Conservation (phyloP, 2,888 invertebrate genomes). For the Drosophila barbarae region DNA sequence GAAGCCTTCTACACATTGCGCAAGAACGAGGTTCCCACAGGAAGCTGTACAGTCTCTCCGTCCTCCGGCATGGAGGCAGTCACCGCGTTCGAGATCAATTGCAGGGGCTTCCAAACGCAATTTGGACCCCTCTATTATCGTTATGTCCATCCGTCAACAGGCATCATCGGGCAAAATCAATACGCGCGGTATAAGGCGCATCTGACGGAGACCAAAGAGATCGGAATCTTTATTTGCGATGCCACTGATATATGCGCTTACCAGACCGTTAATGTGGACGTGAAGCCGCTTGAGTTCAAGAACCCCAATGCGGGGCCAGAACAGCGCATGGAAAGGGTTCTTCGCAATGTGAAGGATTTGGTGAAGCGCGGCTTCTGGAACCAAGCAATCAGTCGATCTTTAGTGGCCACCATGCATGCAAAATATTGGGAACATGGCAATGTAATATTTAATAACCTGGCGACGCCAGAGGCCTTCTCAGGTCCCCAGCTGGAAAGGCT, state of each 20-base stretch:
- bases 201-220: constrained; percentile 5
- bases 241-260: constrained; percentile 18
- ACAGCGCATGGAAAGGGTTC: background rate
- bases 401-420: constrained; percentile 4
- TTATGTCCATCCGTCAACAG: background rate
- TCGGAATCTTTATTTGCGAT: constrained; percentile 27
- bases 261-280: accelerated
- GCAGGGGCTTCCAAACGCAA: background rate
- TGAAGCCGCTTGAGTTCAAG: background rate
- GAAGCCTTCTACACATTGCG: background rate
- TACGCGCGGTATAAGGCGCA: background rate
- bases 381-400: background rate
- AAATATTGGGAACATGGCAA: background rate
- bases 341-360: background rate
- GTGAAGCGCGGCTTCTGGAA: constrained; percentile 32
- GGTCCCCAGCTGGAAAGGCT: constrained; percentile 33
- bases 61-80: background rate
- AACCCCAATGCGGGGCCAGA: background rate
- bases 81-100: constrained; percentile 22
- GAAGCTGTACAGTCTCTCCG: constrained; percentile 15
- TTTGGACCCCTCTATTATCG: constrained; percentile 21
- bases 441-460: constrained; percentile 7
- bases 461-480: background rate
- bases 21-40: constrained; percentile 26
- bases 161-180: constrained; percentile 1